Evolutionary conservation across 2,888 invertebrate species (phyloP), one percentile per base, ranked within the genome.

Genomic region (Aspidiotus rigidus): DNA sequence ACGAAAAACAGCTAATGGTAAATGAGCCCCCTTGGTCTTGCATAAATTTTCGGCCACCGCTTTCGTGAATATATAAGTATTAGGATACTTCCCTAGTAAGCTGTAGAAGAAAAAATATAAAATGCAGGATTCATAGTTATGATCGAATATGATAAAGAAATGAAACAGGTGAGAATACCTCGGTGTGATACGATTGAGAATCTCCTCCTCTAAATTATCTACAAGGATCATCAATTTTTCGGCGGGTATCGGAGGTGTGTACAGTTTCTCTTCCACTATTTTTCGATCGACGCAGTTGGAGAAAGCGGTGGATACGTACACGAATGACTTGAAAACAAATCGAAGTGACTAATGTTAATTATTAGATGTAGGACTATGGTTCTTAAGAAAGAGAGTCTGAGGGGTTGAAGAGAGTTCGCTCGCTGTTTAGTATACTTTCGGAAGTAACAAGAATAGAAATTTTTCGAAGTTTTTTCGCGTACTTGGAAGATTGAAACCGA

Each of bases 61-160:
- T 79, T 96, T 96, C 0, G 95, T 94, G 76, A 86, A 90, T 1
- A 93, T 88, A 77, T 95, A 96, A 0, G 93, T 93, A 76, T 96
- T 95, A 0, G 94, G 95, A 76, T 88, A 87, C 40, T 82, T 80
- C 16, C 84, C 86, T 55, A 89, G 75, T 3, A 74, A 59, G 13
- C 73, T 73, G 64, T 16, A 71, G 57, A 62, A 56, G 56, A 56
- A 16, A 16, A 16, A n/a, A 17, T 59, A 3, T 28, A 7, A 28
- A 28, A 17, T 10, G 28, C 59, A 17, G 28, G 28, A 28, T 28
- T n/a, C 10, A 59, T 7, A 28, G 17, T 59, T 7, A 6, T 7
- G 11, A 59, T 7, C 6, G 39, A 10, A 16, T 61, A 17, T 28
- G 11, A 5, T 28, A 5, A 3, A 3, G 13, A 13, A 9, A 42